Conservation (phyloP, 2,797 vertebrate genomes). For the Anniella stebbinsi region DNA sequence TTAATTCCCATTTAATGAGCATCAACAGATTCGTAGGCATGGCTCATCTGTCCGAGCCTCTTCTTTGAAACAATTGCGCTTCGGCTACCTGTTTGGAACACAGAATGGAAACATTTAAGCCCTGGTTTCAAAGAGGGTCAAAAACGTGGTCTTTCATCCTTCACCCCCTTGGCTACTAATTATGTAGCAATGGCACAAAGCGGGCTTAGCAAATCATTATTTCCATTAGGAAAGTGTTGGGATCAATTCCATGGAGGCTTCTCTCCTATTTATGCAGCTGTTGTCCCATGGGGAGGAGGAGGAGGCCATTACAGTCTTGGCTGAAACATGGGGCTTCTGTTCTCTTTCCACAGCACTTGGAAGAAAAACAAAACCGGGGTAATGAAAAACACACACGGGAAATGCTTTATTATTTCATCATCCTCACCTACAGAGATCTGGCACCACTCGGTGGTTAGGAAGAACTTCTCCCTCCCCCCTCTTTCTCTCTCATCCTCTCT, state of each 20-base stretch:
- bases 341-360: conserved; percentile 97
- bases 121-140: conserved; percentile 85
- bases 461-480: conserved; percentile 83
- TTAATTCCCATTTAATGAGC: conserved; percentile 86
- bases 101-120: conserved; percentile 81
- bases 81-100: conserved; percentile 78
- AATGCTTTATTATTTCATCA: conserved; percentile 99
- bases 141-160: conserved; percentile 83
- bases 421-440: conserved; percentile 97
- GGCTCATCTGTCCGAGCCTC: conserved; percentile 74
- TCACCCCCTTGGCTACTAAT: conserved; percentile 82
- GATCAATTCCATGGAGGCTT: conserved; percentile 82
- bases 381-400: conserved; percentile 99
- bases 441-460: conserved; percentile 87
- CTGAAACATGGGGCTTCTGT: conserved; percentile 91
- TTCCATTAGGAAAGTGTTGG: conserved; percentile 93
- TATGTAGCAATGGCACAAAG: conserved; percentile 84
- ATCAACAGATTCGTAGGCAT: conserved; percentile 83
- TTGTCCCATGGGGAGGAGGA: conserved; percentile 84
- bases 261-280: conserved; percentile 91
- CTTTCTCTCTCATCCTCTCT: conserved; percentile 71
- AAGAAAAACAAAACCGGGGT: conserved; percentile 95
- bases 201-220: conserved; percentile 94
- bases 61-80: conserved; percentile 73
- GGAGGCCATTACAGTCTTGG: conserved; percentile 87